Evolutionary conservation across 2,888 invertebrate species (phyloP), one percentile per base, ranked within the genome.

Genomic region (Caenorhabditis macrosperma): DNA sequence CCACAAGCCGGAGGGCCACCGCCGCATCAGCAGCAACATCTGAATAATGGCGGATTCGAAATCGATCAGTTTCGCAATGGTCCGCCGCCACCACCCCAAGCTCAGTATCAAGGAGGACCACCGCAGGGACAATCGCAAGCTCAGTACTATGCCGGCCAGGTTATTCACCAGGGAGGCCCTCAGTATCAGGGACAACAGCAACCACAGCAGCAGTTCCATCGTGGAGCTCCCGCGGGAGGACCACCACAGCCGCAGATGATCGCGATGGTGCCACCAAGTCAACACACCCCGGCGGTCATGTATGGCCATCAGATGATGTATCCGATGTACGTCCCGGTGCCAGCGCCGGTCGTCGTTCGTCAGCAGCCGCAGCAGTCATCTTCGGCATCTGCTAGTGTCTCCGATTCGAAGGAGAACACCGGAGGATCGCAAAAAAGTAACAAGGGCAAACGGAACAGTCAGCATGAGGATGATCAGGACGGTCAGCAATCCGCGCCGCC

Each of bases 361-460:
- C 57, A 44, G 15, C 55, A 33, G 26, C 4, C 24, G 4, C 41
- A 22, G 26, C 24, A 17, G 7, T 24, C 38, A 12, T 38, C 38
- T 28, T 35, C 60, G 30, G 59, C 50, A 5, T 38, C 20, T 15
- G 28, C 17, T n/a, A 5, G 26, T n/a, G 20, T 28, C 26, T 46
- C 50, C 59, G 22, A 12, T 60, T 24, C 46, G n/a, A 28, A 57
- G 17, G 24, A 35, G 10, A 20, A 9, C 12, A 12, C 3, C 3
- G 38, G 9, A 12, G 12, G 15, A 9, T 3, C 12, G 50, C 26
- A 9, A 17, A 26, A 54, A 17, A 61, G 44, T 22, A 17, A 35
- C 55, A 63, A 63, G 50, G 46, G 7, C 6, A 64, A 64, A n/a
- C 44, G 74, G 15, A 75, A 75, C 17, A 66, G 64, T 59, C 64